phyloP scores from a whole-genome alignment of 2,797 vertebrate genomes.

The Lagorchestes hirsutus region DNA sequence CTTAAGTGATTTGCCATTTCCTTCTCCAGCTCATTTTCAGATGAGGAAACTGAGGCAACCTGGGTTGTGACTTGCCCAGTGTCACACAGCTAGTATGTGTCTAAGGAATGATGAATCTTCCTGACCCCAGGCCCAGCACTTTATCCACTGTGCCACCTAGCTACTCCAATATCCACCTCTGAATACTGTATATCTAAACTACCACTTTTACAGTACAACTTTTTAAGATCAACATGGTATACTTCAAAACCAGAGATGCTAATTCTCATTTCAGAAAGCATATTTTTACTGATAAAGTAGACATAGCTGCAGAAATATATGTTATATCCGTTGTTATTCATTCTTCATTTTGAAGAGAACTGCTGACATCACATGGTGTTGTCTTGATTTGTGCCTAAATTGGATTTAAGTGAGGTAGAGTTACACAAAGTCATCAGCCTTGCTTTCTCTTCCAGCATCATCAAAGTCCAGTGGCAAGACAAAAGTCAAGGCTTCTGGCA shows the following conservation, averaged over 20 bases:
- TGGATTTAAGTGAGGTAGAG: not conserved
- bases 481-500: not conserved
- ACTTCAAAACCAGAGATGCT: not conserved
- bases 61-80: not conserved
- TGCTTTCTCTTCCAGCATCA: not conserved
- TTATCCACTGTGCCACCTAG: not conserved
- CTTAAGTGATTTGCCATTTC: not conserved
- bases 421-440: not conserved
- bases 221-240: conserved; percentile 15
- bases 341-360: not conserved
- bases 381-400: not conserved
- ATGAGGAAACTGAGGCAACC: not conserved
- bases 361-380: not conserved
- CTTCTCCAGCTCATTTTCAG: not conserved
- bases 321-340: not conserved
- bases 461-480: not conserved
- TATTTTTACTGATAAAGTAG: not conserved
- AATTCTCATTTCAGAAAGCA: not conserved
- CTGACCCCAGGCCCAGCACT: not conserved
- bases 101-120: not conserved
- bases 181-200: not conserved
- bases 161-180: not conserved
- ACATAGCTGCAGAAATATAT: not conserved
- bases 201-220: not conserved
- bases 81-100: not conserved